Evolutionary conservation across 2,888 invertebrate genomes (phyloP).

Genomic region (Drosophila multiciliata): DNA sequence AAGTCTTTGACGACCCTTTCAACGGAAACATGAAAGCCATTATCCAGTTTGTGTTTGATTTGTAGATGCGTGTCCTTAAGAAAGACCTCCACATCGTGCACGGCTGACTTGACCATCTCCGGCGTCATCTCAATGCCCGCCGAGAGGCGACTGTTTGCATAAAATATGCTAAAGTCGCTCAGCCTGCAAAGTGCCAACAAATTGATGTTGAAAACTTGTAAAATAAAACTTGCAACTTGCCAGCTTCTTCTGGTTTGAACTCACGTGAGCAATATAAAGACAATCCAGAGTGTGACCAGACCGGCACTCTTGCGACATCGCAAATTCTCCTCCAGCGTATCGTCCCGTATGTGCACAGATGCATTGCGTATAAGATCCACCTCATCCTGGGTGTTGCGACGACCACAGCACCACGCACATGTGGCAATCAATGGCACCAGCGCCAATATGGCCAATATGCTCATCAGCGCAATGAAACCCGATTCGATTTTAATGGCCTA

Average conservation of each 20-base stretch:
- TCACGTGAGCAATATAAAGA: constrained; percentile 83
- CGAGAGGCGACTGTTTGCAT: constrained; percentile 88
- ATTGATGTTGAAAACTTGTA: constrained; percentile 21
- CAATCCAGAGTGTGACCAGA: constrained; percentile 81
- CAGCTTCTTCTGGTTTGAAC: constrained; percentile 32
- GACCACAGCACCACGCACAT: constrained; percentile 86
- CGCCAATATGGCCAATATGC: constrained; percentile 88
- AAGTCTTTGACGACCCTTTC: constrained; percentile 88
- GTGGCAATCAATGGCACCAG: constrained; percentile 88
- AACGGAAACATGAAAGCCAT: constrained; percentile 87
- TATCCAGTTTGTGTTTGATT: constrained; percentile 87
- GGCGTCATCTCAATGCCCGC: constrained; percentile 87
- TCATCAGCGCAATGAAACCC: constrained; percentile 88
- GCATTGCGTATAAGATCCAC: constrained; percentile 79
- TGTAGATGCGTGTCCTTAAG: constrained; percentile 88
- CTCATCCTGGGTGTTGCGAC: constrained; percentile 85
- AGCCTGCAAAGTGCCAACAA: constrained; percentile 83
- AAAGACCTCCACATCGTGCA: constrained; percentile 88
- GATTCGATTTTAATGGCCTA: constrained; percentile 90
- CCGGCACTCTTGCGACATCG: constrained; percentile 82
- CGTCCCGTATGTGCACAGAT: constrained; percentile 82
- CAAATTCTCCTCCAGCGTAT: constrained; percentile 79
- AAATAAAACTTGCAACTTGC: constrained; percentile 13
- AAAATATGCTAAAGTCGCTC: constrained; percentile 87
- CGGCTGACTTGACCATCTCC: constrained; percentile 86